phyloP scores from a whole-genome alignment of 2,113 vertebrate species.

The Ameiurus melas region DNA sequence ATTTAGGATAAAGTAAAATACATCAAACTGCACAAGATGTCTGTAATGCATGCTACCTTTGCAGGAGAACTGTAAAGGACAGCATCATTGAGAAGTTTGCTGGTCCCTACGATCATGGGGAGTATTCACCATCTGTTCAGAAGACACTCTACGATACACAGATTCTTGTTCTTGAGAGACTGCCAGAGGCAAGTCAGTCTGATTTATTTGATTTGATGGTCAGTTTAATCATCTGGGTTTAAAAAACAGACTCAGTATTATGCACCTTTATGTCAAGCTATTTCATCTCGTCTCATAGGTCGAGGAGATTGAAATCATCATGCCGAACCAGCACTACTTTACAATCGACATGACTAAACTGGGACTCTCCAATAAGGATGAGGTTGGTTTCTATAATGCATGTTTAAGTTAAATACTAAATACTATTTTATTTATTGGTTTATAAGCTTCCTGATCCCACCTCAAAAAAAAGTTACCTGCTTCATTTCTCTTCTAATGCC shows the following conservation, averaged over 20 bases:
- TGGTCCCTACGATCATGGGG: constrained; percentile 83
- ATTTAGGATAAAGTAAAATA: not conserved
- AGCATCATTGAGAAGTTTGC: constrained; percentile 86
- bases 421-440: not conserved
- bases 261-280: not conserved
- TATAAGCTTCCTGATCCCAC: not conserved
- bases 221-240: not conserved
- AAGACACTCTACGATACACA: constrained; percentile 90
- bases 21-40: not conserved
- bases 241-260: not conserved
- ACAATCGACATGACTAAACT: constrained; percentile 90
- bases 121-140: constrained; percentile 92
- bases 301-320: constrained; percentile 85
- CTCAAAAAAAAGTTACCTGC: not conserved
- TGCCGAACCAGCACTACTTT: constrained; percentile 92
- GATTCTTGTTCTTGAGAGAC: constrained; percentile 73
- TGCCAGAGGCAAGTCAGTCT: constrained; percentile 76
- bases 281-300: constrained; percentile 71
- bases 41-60: constrained; percentile 31
- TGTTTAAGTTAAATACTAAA: not conserved
- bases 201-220: constrained; percentile 20
- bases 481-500: not conserved
- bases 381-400: constrained; percentile 74
- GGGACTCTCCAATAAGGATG: constrained; percentile 85
- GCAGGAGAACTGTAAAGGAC: constrained; percentile 79